phyloP scores from a whole-genome alignment of 2,797 vertebrate genomes.

The Protosalanx chinensis region DNA sequence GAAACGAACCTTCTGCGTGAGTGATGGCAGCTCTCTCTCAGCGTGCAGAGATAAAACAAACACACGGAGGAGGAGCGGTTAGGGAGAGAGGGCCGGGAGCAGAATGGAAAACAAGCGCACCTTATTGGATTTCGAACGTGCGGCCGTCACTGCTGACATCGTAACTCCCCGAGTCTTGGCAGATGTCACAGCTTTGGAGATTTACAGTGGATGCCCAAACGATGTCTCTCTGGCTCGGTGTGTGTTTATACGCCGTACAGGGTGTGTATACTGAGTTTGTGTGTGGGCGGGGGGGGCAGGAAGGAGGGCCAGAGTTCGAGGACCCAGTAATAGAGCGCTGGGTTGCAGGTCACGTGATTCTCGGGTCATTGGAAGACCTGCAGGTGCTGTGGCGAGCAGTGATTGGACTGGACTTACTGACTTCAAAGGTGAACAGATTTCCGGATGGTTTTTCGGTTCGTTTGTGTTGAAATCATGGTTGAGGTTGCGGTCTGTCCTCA shows the following conservation, averaged over 20 bases:
- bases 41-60: slow-evolving; percentile 31
- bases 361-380: too few species aligned
- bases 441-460: too few species aligned
- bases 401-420: too few species aligned
- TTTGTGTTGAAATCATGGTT: background rate
- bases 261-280: too few species aligned
- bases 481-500: background rate
- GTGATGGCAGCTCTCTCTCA: background rate
- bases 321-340: too few species aligned
- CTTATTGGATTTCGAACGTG: slow-evolving; percentile 58
- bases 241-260: background rate
- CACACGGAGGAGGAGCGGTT: slow-evolving; percentile 42
- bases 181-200: slow-evolving; percentile 16
- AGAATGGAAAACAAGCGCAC: slow-evolving; percentile 49
- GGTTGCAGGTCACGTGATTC: too few species aligned
- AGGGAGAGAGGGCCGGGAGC: slow-evolving; percentile 47
- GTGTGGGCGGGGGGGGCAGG: too few species aligned
- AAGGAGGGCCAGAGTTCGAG: too few species aligned
- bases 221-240: background rate
- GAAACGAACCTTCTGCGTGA: slow-evolving; percentile 20
- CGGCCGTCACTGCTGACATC: slow-evolving; percentile 46
- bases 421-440: too few species aligned
- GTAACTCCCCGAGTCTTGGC: slow-evolving; percentile 41
- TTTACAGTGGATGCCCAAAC: too few species aligned
- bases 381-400: too few species aligned